Percentiles rank a stretch among this genome's conserved stretches.
phyloP scores from a whole-genome alignment of 2,113 vertebrate genomes.

The Pomatostomus ruficeps region DNA sequence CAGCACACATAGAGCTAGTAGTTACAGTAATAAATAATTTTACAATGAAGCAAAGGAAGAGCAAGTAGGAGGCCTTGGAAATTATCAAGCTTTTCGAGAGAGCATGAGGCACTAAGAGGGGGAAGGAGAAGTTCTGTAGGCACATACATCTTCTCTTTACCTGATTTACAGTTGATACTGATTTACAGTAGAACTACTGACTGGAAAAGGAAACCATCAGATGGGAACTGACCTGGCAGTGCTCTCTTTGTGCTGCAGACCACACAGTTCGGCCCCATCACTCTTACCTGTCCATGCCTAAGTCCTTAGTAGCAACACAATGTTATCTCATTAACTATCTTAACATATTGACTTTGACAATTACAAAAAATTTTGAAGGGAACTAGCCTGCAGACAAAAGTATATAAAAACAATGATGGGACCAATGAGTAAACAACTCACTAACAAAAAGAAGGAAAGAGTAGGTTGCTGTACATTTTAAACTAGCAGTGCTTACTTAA shows the following conservation, averaged over 20 bases:
- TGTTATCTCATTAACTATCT: background rate
- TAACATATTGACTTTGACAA: background rate
- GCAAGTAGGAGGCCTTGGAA: background rate
- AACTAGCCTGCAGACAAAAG: background rate
- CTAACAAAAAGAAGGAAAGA: background rate
- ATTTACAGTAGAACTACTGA: background rate
- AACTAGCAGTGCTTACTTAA: background rate
- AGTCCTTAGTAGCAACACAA: background rate
- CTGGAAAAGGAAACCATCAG: background rate
- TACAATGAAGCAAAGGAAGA: background rate
- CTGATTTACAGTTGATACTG: background rate
- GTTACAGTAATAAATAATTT: constrained; percentile 6
- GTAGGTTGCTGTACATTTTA: background rate
- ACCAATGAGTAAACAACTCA: background rate
- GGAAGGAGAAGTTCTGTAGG: background rate
- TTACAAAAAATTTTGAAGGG: background rate
- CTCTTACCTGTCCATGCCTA: background rate
- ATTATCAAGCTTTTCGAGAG: background rate
- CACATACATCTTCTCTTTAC: background rate
- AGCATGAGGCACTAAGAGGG: background rate
- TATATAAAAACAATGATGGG: background rate
- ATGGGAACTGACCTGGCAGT: background rate
- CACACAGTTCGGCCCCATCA: fast-evolving
- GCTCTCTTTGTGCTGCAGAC: background rate
- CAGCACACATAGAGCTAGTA: background rate